Evolutionary conservation across 2,888 invertebrate genomes (phyloP).

Genomic region (Druceiella hillmani): DNA sequence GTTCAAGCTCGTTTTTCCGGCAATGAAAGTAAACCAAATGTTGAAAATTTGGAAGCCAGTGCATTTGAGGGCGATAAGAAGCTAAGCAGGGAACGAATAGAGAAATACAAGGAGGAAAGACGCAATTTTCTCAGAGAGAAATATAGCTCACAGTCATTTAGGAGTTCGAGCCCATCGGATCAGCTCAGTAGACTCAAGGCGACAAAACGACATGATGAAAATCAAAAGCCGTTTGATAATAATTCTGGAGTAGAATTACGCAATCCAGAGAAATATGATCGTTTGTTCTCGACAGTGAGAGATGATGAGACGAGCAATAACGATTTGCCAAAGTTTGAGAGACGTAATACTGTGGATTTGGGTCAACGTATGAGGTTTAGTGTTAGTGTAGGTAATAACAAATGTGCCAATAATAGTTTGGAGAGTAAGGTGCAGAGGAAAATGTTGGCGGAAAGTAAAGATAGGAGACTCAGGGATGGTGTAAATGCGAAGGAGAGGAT

Average conservation of each 20-base stretch:
- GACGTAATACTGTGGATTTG: slow-evolving; percentile 45
- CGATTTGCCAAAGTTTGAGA: slow-evolving; percentile 36
- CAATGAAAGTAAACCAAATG: slow-evolving; percentile 33
- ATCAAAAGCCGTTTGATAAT: slow-evolving; percentile 14
- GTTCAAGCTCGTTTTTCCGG: slow-evolving; percentile 44
- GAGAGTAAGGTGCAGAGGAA: too few species aligned
- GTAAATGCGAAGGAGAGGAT: too few species aligned
- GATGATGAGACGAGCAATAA: slow-evolving; percentile 25
- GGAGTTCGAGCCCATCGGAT: slow-evolving; percentile 54
- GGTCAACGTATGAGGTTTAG: slow-evolving; percentile 44
- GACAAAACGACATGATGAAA: slow-evolving; percentile 31
- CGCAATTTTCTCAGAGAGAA: slow-evolving; percentile 79
- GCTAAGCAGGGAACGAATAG: slow-evolving; percentile 74
- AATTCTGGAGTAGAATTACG: slow-evolving; percentile 25
- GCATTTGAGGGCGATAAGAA: slow-evolving; percentile 48
- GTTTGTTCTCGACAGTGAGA: slow-evolving; percentile 30
- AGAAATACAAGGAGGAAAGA: slow-evolving; percentile 88
- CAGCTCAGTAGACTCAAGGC: slow-evolving; percentile 39
- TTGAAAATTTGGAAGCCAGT: slow-evolving; percentile 35
- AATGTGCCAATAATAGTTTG: too few species aligned
- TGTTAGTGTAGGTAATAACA: slow-evolving; percentile 38
- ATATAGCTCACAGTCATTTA: slow-evolving; percentile 77
- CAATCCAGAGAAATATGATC: slow-evolving; percentile 14
- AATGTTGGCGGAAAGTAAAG: too few species aligned
- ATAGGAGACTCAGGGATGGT: too few species aligned